Evolutionary conservation across 2,113 vertebrate species (phyloP).

Genomic region (Craseonycteris thonglongyai): DNA sequence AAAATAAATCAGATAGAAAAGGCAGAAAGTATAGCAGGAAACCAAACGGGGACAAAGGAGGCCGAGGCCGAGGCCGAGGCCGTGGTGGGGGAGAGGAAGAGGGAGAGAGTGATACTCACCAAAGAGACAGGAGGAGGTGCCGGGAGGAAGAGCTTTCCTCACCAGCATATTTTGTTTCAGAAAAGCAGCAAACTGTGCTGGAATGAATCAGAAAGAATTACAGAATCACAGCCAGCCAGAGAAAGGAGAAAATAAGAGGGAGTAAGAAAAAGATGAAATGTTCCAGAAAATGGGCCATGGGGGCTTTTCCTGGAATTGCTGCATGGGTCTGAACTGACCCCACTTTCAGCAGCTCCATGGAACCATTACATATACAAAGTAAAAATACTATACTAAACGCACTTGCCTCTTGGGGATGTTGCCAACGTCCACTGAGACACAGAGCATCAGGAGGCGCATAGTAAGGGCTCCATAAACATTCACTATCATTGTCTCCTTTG

Average conservation of each 20-base stretch:
- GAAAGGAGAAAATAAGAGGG: background rate
- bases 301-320: background rate
- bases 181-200: slow-evolving; percentile 99
- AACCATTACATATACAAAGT: background rate
- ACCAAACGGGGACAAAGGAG: background rate
- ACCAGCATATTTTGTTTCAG: slow-evolving; percentile 99
- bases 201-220: slow-evolving; percentile 84
- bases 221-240: slow-evolving; percentile 73
- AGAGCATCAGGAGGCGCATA: background rate
- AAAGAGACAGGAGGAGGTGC: slow-evolving; percentile 95
- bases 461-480: background rate
- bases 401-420: background rate
- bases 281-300: background rate
- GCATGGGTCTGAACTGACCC: background rate
- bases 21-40: background rate
- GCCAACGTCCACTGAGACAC: background rate
- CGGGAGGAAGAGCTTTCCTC: slow-evolving; percentile 97
- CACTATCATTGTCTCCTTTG: background rate
- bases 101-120: slow-evolving; percentile 88
- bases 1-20: background rate
- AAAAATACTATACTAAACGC: background rate
- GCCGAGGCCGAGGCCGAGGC: too few relatives aligned
- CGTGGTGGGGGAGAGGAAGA: background rate
- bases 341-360: background rate
- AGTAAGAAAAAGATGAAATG: slow-evolving; percentile 14